Percentiles rank a stretch among this genome's conserved stretches.
Conservation (phyloP, 2,888 invertebrate genomes). For the Drosophila prostipennis region DNA sequence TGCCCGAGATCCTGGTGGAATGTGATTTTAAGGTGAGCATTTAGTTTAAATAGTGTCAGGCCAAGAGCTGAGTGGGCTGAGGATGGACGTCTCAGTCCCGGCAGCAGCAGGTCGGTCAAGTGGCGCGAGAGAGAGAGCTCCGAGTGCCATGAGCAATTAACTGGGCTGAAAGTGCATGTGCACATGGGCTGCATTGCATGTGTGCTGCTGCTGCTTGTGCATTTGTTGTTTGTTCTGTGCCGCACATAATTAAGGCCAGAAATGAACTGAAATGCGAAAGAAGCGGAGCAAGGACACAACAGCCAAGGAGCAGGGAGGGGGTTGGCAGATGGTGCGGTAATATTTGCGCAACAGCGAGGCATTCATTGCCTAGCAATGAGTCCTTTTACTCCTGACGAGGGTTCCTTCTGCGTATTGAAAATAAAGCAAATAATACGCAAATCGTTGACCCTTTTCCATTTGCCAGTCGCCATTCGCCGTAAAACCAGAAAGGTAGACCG, state of each 20-base stretch:
- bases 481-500: conserved; percentile 60
- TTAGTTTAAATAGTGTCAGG: conserved; percentile 47
- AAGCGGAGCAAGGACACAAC: conserved; percentile 71
- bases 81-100: conserved; percentile 35
- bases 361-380: conserved; percentile 51
- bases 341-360: conserved; percentile 39
- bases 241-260: conserved; percentile 75
- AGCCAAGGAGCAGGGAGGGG: conserved; percentile 21
- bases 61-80: conserved; percentile 1
- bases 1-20: conserved; percentile 15
- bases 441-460: conserved; percentile 66
- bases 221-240: conserved; percentile 67
- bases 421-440: conserved; percentile 70
- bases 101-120: conserved; percentile 73
- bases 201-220: conserved; percentile 24
- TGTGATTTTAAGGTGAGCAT: conserved; percentile 47
- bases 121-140: conserved; percentile 48
- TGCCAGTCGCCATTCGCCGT: conserved; percentile 23
- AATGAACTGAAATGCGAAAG: conserved; percentile 64
- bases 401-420: conserved; percentile 63
- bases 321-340: conserved; percentile 39
- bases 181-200: conserved; percentile 46
- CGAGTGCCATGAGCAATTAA: conserved; percentile 73
- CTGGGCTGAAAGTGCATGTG: conserved; percentile 50
- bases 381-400: conserved; percentile 64